These are phyloP conservation scores for Neelides folsomi DNA, from an alignment of 2,888 invertebrate genomes.

Conservation along the genomic window DNA sequence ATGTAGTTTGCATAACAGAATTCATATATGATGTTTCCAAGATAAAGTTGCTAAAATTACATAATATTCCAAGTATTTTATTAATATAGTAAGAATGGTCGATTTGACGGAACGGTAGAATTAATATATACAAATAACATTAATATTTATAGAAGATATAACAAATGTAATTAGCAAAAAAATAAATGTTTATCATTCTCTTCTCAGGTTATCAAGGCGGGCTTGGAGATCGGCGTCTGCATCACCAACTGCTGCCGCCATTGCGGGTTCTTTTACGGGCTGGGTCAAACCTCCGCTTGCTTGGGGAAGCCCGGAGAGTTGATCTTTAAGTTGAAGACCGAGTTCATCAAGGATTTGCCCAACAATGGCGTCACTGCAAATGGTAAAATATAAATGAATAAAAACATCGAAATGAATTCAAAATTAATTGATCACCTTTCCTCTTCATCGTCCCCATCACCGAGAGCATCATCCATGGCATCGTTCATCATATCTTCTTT, in stretches of 20 bases:
- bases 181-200: slow-evolving; percentile 49
- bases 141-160: too few species aligned
- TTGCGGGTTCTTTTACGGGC: slow-evolving; percentile 47
- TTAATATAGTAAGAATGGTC: too few species aligned
- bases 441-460: slow-evolving; percentile 93
- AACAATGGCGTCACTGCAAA: slow-evolving; percentile 75
- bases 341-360: slow-evolving; percentile 93
- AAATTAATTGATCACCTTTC: slow-evolving; percentile 54
- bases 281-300: slow-evolving; percentile 47
- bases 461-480: slow-evolving; percentile 99
- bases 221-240: slow-evolving; percentile 97
- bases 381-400: slow-evolving; percentile 15
- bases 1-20: too few species aligned
- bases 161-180: too few species aligned
- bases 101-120: too few species aligned
- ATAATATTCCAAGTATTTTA: too few species aligned
- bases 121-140: too few species aligned
- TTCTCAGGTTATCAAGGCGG: slow-evolving; percentile 80
- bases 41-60: too few species aligned
- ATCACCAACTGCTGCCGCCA: slow-evolving; percentile 51
- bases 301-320: slow-evolving; percentile 73
- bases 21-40: too few species aligned
- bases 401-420: background rate
- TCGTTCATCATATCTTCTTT: slow-evolving; percentile 99
- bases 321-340: slow-evolving; percentile 86